Evolutionary conservation across 2,113 vertebrate genomes (phyloP), one percentile per base, ranked within the genome.

Genomic region (Strix uralensis): DNA sequence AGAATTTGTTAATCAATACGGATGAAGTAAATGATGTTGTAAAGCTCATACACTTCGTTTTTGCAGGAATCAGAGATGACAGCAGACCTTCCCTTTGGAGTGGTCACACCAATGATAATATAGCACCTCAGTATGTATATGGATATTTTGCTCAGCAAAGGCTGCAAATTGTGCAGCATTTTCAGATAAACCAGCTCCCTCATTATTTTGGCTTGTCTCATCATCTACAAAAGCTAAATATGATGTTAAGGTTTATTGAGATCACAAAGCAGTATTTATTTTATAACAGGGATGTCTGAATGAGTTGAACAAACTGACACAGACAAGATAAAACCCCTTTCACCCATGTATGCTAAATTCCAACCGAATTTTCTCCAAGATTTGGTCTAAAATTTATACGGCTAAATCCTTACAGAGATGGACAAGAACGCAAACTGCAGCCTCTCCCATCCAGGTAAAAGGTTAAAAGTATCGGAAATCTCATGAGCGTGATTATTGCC

Each of bases 211-310:
- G 42, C 66, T 90, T 73, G 49, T 90, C 61, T 95, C 44, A 69
- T 91, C 65, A 49, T 42, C 70, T 73, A 69, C 81, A 61, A 55
- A 82, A 57, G 57, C 70, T 92, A 95, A 80, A 79, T 42, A 54
- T 3, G 2, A 61, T 73, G 49, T 79, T 74, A 79, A 88, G 49
- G 71, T 85, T 94, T 94, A 78, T 42, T 82, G 74, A 85, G 85
- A 92, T 88, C 87, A 93, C 66, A 95, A 95, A 88, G n/a, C 66
- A 70, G 19, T 77, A 72, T 85, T 90, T 47, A 67, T 93, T 92
- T 91, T 81, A 23, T 46, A 92, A 61, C 57, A 94, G 88, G 42
- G 49, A 77, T 20, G 21, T 66, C 74, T 94, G 78, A 72, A 77
- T 8, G 40, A 93, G 44, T 70, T 72, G 66, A 94, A 46, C 63